Percentiles rank a stretch among this genome's conserved stretches.
phyloP scores from a whole-genome alignment of 2,113 vertebrate genomes.

The Pogona vitticeps region DNA sequence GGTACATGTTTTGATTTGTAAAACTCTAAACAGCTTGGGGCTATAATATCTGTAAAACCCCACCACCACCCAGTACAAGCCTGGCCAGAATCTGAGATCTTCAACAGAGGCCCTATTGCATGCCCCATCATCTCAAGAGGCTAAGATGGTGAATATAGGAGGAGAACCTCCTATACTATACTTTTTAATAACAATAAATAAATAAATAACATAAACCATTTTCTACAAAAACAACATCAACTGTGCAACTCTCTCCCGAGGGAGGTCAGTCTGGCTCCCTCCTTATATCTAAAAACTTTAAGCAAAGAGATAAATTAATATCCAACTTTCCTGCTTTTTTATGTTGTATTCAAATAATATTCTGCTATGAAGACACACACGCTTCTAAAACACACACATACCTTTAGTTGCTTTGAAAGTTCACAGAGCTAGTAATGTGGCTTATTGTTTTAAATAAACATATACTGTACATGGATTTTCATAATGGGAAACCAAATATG shows the following conservation, averaged over 20 bases:
- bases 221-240: no score
- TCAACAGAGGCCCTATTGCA: not conserved
- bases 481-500: not conserved
- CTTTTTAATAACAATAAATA: no score
- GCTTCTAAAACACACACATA: no score
- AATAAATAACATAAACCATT: no score
- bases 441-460: not conserved
- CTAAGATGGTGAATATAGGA: no score
- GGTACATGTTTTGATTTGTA: not conserved
- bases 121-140: no score
- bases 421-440: not conserved
- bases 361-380: not conserved
- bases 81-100: not conserved
- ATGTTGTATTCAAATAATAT: not conserved
- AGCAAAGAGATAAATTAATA: not conserved
- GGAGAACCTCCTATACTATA: no score
- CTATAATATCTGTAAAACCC: no score
- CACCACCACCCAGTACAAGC: not conserved
- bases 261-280: no score
- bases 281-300: not conserved
- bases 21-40: no score
- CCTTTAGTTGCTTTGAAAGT: not conserved
- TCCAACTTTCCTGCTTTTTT: not conserved
- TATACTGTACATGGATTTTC: not conserved
- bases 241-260: no score